Evolutionary conservation across 2,888 invertebrate genomes (phyloP).

Genomic region (Platycheirus albimanus): DNA sequence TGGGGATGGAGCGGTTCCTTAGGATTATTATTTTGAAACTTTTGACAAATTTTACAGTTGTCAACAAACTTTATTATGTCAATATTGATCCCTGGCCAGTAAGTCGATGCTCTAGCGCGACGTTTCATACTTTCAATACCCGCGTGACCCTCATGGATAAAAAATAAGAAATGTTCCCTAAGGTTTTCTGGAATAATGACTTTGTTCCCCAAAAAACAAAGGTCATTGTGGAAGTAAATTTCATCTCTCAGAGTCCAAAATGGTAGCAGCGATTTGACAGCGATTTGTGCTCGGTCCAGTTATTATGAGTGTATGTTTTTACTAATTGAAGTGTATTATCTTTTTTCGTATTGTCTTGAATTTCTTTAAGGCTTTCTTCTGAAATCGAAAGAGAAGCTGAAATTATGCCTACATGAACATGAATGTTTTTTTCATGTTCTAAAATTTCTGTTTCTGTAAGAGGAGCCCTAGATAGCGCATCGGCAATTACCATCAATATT

Average conservation of each 20-base stretch:
- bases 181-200: conserved; percentile 1
- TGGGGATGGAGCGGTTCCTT: conserved; percentile 42
- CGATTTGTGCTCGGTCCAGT: conserved; percentile 8
- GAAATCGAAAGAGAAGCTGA: conserved; percentile 17
- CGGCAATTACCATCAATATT: conserved; percentile 6
- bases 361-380: conserved; percentile 14
- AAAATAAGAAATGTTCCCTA: background rate
- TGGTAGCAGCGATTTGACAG: background rate
- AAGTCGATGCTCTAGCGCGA: conserved; percentile 2
- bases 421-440: conserved; percentile 50
- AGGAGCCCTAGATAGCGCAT: background rate
- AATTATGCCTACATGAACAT: conserved; percentile 9
- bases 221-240: conserved; percentile 12
- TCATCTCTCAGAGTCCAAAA: conserved; percentile 16
- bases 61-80: conserved; percentile 53
- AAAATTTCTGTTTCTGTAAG: conserved; percentile 20
- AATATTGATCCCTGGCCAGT: conserved; percentile 14
- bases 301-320: conserved; percentile 1
- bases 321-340: conserved; percentile 14
- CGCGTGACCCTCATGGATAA: conserved; percentile 18
- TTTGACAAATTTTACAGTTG: conserved; percentile 54
- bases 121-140: conserved; percentile 28
- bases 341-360: conserved; percentile 7
- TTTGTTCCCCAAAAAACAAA: conserved; percentile 18
- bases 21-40: conserved; percentile 45